phyloP scores from a whole-genome alignment of 2,797 vertebrate genomes.

The Xerus rutilus region DNA sequence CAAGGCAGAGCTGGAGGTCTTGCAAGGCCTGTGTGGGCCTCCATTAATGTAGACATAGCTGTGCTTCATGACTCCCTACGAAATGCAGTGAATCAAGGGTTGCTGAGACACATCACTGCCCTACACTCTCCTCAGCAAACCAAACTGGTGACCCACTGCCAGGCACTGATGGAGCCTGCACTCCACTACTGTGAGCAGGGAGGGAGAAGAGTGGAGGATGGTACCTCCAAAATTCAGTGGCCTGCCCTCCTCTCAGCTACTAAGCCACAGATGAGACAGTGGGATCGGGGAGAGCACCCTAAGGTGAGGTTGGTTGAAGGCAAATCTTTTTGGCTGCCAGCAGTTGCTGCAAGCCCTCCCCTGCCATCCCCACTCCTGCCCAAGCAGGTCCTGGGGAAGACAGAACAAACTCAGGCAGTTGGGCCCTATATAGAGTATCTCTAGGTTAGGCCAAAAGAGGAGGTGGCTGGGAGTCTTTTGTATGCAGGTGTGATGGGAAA shows the following conservation, averaged over 20 bases:
- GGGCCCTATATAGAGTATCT: not conserved
- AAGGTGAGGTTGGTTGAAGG: not conserved
- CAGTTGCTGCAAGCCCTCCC: not conserved
- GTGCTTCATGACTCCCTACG: not conserved
- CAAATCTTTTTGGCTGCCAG: not conserved
- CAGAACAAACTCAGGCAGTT: not conserved
- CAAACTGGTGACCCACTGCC: not conserved
- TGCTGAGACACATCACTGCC: not conserved
- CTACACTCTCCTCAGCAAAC: not conserved
- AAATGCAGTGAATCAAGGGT: not conserved
- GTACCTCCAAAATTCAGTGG: not conserved
- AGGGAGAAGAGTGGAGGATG: not conserved
- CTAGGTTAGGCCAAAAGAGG: not conserved
- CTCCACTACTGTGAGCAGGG: not conserved
- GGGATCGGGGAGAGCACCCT: not conserved
- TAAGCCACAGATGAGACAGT: not conserved
- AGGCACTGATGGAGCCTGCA: not conserved
- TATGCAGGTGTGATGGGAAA: not conserved
- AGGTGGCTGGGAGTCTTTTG: not conserved
- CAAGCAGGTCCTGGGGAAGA: conserved; percentile 23
- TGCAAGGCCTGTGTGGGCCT: not conserved
- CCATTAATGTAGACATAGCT: not conserved
- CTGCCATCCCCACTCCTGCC: not conserved
- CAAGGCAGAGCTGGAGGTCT: not conserved
- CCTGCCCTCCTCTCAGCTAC: not conserved